Base-by-base conservation (phyloP, 2,113 vertebrate genomes). In the Piprites chloris region DNA sequence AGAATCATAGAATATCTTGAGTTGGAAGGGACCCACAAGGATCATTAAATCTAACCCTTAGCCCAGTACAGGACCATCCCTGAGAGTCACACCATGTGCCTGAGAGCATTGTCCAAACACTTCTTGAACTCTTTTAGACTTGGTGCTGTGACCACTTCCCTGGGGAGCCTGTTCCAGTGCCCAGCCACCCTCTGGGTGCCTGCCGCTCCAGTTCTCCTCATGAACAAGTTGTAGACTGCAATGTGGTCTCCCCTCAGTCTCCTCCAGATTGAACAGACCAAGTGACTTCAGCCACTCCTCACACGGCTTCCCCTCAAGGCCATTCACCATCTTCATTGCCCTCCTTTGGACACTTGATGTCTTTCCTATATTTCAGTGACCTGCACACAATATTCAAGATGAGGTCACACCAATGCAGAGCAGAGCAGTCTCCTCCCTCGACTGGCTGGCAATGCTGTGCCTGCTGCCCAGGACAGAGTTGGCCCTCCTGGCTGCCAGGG, bases 391-490 rank as follows among this genome's bases (percentile, higher is more conserved):
- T 20, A 46, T 47, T 61, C 0, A 9, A 74, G 61, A 8, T 89
- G 86, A 52, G 68, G 33, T 61, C 0, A 2, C 27, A 19, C 44
- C 77, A 89, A 33, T 1, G 3, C 68, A 67, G 87, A 82, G 77
- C 52, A 59, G 77, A 59, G 69, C 1, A 0, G 46, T 76, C 24
- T 12, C n/a, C 53, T 69, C 21, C 47, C 47, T 47, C 26, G 11
- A 35, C 71, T 0, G 0, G 41, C 39, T 76, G 87, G 53, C 0
- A 2, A 41, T 76, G 39, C 53, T 75, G 39, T 9, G 19, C 46
- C 87, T 75, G 62, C 8, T 89, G 62, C 0, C 39, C 41, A 41
- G 14, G 55, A 35, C 47, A 69, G 0, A 6, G 0, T 0, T 68
- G 44, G 8, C 13, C 4, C 16, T 61, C 24, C 62, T 68, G 53